These are phyloP conservation scores for Heliconius melpomene DNA, from an alignment of 1,140 invertebrate genomes.

Conservation along the genomic window DNA sequence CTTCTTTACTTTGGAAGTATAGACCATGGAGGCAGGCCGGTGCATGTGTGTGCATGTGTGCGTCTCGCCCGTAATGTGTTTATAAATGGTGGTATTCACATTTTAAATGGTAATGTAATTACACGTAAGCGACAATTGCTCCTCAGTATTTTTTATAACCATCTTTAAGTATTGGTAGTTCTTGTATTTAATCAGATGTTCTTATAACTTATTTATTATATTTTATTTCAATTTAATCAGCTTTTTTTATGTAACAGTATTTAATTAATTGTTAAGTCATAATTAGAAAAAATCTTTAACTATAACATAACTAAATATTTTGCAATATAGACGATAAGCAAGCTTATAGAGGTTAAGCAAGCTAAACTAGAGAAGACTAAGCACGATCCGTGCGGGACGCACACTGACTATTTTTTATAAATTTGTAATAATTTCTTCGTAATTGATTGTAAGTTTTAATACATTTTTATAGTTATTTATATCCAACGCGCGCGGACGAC, in stretches of 20 bases:
- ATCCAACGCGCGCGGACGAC: too few relatives aligned
- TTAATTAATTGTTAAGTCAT: neutral
- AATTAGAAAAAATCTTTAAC: neutral
- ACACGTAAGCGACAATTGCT: neutral
- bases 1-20: too few relatives aligned
- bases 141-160: neutral
- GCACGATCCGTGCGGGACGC: too few relatives aligned
- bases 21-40: too few relatives aligned
- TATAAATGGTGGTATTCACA: neutral
- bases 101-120: slow-evolving; percentile 13
- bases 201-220: neutral
- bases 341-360: too few relatives aligned
- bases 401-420: too few relatives aligned
- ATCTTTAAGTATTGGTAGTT: neutral
- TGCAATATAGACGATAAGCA: too few relatives aligned
- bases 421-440: too few relatives aligned
- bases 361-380: too few relatives aligned
- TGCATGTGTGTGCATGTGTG: neutral
- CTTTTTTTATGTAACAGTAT: neutral
- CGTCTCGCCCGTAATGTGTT: neutral
- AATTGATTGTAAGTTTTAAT: too few relatives aligned
- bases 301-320: neutral
- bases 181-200: neutral
- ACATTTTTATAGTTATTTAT: too few relatives aligned
- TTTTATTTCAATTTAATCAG: too few relatives aligned